Conservation (phyloP, 2,888 invertebrate species). For the Aleiodes leptofemur region DNA sequence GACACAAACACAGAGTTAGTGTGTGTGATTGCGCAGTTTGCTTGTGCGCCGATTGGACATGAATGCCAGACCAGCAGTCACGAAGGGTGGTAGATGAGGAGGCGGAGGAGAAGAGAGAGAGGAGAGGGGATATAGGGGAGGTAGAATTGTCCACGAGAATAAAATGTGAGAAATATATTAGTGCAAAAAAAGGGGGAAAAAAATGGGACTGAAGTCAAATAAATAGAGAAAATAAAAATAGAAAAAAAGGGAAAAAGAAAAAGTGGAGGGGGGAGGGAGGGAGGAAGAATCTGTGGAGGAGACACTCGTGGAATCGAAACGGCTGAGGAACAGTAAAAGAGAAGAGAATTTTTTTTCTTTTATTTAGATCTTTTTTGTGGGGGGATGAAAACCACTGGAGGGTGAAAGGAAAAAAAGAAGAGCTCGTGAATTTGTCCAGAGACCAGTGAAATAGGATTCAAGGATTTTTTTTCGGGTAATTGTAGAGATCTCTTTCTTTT, state of each 20-base stretch:
- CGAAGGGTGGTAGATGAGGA: neutral
- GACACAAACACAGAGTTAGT: neutral
- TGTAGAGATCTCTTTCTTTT: neutral
- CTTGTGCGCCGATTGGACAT: slow-evolving; percentile 56
- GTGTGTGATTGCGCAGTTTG: slow-evolving; percentile 40
- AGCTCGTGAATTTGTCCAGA: neutral
- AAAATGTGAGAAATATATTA: slow-evolving; percentile 20
- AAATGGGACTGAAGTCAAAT: neutral
- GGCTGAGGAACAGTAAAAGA: slow-evolving; percentile 1
- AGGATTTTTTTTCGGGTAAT: neutral
- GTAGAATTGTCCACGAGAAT: slow-evolving; percentile 29
- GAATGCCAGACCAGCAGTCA: slow-evolving; percentile 46
- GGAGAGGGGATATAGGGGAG: slow-evolving; percentile 21
- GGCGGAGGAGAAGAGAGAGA: slow-evolving; percentile 29
- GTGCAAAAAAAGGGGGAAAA: neutral
- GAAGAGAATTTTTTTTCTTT: neutral
- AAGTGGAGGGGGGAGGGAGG: slow-evolving; percentile 25
- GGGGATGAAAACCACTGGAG: neutral
- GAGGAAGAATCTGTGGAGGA: slow-evolving; percentile 36
- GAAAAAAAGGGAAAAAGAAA: too few relatives aligned
- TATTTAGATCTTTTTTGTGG: neutral
- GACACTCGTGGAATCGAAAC: slow-evolving; percentile 36
- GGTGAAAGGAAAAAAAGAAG: neutral
- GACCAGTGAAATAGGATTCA: neutral
- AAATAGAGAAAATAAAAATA: too few relatives aligned